A percentile compares a stretch with the other conserved stretches of the same genome.
Evolutionary conservation across 1,140 invertebrate genomes (phyloP).

Genomic region (Zaprionus tsacasi): DNA sequence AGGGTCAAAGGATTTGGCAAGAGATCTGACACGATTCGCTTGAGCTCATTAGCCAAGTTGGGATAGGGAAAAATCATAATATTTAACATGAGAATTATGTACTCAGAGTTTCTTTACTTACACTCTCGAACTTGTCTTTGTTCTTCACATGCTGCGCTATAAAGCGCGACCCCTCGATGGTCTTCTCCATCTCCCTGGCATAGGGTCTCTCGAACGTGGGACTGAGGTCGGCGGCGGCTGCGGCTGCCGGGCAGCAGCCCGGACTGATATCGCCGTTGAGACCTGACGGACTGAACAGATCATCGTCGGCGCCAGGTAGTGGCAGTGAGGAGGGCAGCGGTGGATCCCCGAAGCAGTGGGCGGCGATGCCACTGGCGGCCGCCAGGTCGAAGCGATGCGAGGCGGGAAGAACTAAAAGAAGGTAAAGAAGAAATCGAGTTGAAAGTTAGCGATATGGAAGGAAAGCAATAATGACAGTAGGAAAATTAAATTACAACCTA

Average conservation of each 20-base stretch:
- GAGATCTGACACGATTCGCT: not conserved
- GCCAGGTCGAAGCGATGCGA: constrained; percentile 85
- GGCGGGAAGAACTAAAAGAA: constrained; percentile 85
- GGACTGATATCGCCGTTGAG: constrained; percentile 85
- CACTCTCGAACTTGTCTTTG: constrained; percentile 96
- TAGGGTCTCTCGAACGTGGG: constrained; percentile 91
- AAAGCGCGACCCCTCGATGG: constrained; percentile 94
- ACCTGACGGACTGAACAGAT: constrained; percentile 90
- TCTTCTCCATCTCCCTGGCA: constrained; percentile 93
- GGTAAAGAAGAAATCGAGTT: not conserved
- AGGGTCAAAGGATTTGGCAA: not conserved
- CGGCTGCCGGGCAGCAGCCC: constrained; percentile 82
- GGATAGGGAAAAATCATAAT: not conserved
- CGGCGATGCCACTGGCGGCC: constrained; percentile 85
- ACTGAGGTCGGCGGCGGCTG: constrained; percentile 87
- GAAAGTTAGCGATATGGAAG: not conserved
- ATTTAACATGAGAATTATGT: not conserved
- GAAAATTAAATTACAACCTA: constrained; percentile 68
- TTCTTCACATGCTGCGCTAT: constrained; percentile 97
- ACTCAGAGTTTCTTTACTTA: constrained; percentile 86
- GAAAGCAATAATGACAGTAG: constrained; percentile 65
- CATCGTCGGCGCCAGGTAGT: constrained; percentile 90
- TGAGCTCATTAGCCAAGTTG: not conserved
- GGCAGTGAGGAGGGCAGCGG: constrained; percentile 88
- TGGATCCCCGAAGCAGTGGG: constrained; percentile 87